Conservation (phyloP, 2,113 vertebrate genomes). For the Lepus timidus region DNA sequence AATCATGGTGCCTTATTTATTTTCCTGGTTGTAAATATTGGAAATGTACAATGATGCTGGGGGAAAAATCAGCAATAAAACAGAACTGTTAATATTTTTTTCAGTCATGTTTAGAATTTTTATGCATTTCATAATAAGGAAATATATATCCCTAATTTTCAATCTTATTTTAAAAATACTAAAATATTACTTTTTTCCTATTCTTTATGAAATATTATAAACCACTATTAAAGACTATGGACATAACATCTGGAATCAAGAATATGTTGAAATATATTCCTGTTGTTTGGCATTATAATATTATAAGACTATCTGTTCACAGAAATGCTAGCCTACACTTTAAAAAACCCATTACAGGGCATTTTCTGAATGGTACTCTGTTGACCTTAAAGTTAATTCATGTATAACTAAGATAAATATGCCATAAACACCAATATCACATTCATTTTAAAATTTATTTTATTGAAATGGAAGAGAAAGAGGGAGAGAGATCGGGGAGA, state of each 20-base stretch:
- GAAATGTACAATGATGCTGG: conserved; percentile 22
- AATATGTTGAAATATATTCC: not conserved
- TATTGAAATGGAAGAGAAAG: too few relatives aligned
- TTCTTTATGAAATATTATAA: not conserved
- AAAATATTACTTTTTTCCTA: not conserved
- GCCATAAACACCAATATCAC: not conserved
- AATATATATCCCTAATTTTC: not conserved
- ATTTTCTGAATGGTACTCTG: not conserved
- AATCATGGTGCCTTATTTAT: not conserved
- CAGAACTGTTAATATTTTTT: conserved; percentile 49
- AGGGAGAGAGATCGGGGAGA: too few relatives aligned
- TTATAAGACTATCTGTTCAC: not conserved
- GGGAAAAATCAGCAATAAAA: conserved; percentile 6
- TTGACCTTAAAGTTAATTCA: conserved; percentile 26
- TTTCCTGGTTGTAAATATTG: conserved; percentile 36
- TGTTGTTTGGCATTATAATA: not conserved
- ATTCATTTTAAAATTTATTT: too few relatives aligned
- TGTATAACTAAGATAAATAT: not conserved
- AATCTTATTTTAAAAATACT: conserved; percentile 18
- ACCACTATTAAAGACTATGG: not conserved
- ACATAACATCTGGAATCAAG: not conserved
- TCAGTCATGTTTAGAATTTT: conserved; percentile 37
- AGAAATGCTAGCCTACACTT: not conserved
- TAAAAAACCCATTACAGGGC: not conserved
- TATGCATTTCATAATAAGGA: conserved; percentile 31